A percentile compares a stretch with the other conserved stretches of the same genome.
Evolutionary conservation across 2,888 invertebrate species (phyloP).

Genomic region (Archips crataeganus): DNA sequence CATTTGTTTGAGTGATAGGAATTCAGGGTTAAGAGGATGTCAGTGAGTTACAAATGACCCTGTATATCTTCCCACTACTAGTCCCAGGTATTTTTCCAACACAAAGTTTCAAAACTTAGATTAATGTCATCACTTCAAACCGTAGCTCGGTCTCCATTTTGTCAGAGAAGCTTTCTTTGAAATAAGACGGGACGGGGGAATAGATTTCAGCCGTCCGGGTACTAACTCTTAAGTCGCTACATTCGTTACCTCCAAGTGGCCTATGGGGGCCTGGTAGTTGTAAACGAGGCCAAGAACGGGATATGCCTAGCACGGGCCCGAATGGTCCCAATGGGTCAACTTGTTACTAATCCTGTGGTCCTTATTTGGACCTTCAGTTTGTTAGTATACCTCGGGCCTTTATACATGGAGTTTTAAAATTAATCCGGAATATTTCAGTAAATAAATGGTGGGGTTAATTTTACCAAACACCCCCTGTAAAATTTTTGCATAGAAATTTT

Average conservation of each 20-base stretch:
- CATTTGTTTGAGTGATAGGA: too few relatives aligned
- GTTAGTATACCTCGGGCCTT: not conserved
- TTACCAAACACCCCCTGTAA: too few relatives aligned
- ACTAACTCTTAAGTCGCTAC: conserved; percentile 27
- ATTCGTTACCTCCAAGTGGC: conserved; percentile 38
- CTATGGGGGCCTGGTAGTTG: conserved; percentile 29
- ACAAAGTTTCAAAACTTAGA: not conserved
- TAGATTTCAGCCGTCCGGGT: conserved; percentile 1
- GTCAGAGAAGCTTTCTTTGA: not conserved
- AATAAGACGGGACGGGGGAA: conserved; percentile 12
- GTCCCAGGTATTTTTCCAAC: too few relatives aligned
- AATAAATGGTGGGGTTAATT: too few relatives aligned
- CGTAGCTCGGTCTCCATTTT: not conserved
- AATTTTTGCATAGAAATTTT: too few relatives aligned
- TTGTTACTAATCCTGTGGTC: conserved; percentile 12
- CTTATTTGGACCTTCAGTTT: not conserved
- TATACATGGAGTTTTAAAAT: too few relatives aligned
- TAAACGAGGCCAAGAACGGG: conserved; percentile 33
- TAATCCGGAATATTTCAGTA: too few relatives aligned
- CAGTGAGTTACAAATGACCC: too few relatives aligned
- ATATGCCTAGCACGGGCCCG: conserved; percentile 8
- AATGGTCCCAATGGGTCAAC: conserved; percentile 11
- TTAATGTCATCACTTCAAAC: conserved; percentile 3
- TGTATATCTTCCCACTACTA: too few relatives aligned
- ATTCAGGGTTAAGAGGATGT: too few relatives aligned